Evolutionary conservation across 2,113 vertebrate genomes (phyloP).

Genomic region (Muntiacus muntjak): DNA sequence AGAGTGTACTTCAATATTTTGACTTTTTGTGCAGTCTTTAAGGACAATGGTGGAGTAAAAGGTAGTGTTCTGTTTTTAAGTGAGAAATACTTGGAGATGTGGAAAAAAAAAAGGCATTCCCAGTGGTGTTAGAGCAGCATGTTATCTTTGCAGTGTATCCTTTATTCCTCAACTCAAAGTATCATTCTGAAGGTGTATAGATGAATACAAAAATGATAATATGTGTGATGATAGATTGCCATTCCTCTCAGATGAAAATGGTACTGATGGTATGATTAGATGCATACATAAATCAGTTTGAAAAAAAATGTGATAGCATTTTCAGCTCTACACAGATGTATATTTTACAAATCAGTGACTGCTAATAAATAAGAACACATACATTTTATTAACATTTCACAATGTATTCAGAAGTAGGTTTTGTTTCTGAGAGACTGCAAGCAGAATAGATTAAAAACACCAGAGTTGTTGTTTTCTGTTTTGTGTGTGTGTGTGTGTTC

Average conservation of each 20-base stretch:
- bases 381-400: neutral
- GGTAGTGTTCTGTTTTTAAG: neutral
- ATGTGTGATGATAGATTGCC: neutral
- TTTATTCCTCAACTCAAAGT: neutral
- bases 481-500: neutral
- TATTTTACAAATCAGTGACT: neutral
- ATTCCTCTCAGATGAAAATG: neutral
- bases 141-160: neutral
- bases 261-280: neutral
- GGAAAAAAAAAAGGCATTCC: neutral
- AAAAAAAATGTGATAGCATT: neutral
- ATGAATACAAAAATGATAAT: neutral
- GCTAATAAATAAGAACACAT: conserved; percentile 18
- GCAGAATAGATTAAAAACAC: neutral
- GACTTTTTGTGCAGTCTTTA: neutral
- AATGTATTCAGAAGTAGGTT: neutral
- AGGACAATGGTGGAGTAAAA: neutral
- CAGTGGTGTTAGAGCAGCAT: neutral
- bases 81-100: neutral
- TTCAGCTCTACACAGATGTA: conserved; percentile 31
- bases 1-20: neutral
- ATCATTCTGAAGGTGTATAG: neutral
- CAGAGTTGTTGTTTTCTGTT: neutral
- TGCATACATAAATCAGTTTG: neutral
- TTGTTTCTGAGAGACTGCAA: neutral